phyloP scores from a whole-genome alignment of 2,888 invertebrate species.

The Agonopterix subpropinquella region DNA sequence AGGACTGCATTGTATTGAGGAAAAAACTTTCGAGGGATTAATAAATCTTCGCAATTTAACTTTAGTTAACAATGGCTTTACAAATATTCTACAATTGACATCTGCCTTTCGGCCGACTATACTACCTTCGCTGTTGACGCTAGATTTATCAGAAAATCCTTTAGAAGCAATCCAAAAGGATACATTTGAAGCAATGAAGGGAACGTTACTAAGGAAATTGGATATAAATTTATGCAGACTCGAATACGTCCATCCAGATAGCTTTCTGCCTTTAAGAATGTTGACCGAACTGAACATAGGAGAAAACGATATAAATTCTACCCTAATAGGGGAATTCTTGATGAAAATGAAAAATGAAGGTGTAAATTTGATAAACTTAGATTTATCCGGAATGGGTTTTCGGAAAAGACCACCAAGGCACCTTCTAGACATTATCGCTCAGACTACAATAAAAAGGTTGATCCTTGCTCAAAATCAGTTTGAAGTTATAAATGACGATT shows the following conservation, averaged over 20 bases:
- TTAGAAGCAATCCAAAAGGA: conserved; percentile 54
- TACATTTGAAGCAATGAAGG: conserved; percentile 64
- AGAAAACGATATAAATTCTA: conserved; percentile 68
- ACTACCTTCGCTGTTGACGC: conserved; percentile 57
- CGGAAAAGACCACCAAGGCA: conserved; percentile 61
- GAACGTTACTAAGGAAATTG: conserved; percentile 54
- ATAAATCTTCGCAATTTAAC: conserved; percentile 61
- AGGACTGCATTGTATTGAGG: conserved; percentile 52
- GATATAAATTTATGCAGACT: conserved; percentile 70
- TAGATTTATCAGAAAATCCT: conserved; percentile 73
- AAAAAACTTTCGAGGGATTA: conserved; percentile 67
- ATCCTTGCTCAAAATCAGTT: conserved; percentile 73
- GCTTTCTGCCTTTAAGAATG: conserved; percentile 59
- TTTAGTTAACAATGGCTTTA: conserved; percentile 74
- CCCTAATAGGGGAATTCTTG: conserved; percentile 57
- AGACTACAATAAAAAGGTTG: conserved; percentile 63
- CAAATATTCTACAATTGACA: conserved; percentile 53
- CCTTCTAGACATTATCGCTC: conserved; percentile 65
- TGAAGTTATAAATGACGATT: conserved; percentile 62
- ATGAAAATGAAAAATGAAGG: conserved; percentile 34
- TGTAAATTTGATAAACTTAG: conserved; percentile 61
- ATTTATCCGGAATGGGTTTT: conserved; percentile 71
- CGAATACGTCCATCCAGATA: conserved; percentile 66
- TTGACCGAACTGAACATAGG: conserved; percentile 64
- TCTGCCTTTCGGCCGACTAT: conserved; percentile 50